A percentile compares a stretch with the other conserved stretches of the same genome.
Evolutionary conservation across 1,140 invertebrate genomes (phyloP).

Genomic region (Microplitis demolitor): DNA sequence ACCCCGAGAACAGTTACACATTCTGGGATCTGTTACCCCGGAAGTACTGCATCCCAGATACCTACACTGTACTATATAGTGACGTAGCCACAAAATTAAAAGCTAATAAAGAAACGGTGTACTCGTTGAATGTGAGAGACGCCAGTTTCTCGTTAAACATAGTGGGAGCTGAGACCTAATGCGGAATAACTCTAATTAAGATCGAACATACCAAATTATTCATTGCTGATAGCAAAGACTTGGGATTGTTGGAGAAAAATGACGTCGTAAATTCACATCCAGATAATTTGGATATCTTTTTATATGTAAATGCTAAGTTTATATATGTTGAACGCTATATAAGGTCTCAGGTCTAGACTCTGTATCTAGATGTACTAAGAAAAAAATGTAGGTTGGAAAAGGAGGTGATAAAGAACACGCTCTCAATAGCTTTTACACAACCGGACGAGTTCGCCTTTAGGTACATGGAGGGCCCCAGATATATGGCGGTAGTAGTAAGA

Average conservation of each 20-base stretch:
- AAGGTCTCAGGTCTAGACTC: not conserved
- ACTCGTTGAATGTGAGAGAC: too few species aligned
- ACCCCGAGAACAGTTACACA: too few species aligned
- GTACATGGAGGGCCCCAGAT: conserved; percentile 28
- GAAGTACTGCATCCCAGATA: too few species aligned
- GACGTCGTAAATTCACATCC: not conserved
- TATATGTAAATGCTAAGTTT: conserved; percentile 25
- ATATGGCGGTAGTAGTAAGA: too few species aligned
- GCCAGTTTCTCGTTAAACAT: too few species aligned
- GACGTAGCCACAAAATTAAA: not conserved
- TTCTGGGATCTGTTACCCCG: too few species aligned
- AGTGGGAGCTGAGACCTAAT: too few species aligned
- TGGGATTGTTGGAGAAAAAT: too few species aligned
- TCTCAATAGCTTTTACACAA: not conserved
- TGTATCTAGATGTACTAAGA: not conserved
- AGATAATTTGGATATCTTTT: conserved; percentile 16
- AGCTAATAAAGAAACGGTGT: not conserved
- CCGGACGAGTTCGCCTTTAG: conserved; percentile 31
- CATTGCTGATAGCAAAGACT: too few species aligned
- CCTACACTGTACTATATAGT: too few species aligned
- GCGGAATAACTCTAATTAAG: too few species aligned
- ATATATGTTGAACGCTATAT: conserved; percentile 21
- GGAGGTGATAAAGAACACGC: not conserved
- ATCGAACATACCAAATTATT: too few species aligned
- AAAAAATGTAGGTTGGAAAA: conserved; percentile 3